These are phyloP conservation scores for Lagopus leucura DNA, from an alignment of 2,113 vertebrate genomes.

Conservation along the genomic window DNA sequence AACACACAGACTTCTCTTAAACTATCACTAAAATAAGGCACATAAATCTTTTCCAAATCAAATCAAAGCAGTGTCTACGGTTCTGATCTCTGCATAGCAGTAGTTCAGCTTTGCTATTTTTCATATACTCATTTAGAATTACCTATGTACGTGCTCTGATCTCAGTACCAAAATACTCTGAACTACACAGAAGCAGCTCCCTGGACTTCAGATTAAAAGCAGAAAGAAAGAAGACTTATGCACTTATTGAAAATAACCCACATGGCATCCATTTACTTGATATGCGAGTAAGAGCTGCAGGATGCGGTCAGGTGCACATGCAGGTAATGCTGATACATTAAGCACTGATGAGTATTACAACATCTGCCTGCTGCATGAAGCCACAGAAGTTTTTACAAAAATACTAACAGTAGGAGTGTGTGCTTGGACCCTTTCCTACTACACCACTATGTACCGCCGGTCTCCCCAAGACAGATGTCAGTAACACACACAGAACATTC, in stretches of 20 bases:
- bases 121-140: background rate
- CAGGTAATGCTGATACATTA: background rate
- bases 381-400: background rate
- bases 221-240: background rate
- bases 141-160: no score
- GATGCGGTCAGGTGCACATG: background rate
- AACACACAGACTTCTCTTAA: background rate
- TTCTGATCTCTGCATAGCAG: rapidly evolving
- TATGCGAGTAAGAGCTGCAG: background rate
- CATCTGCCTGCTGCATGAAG: background rate
- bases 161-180: background rate
- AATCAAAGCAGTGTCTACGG: background rate
- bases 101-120: background rate
- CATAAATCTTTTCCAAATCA: background rate
- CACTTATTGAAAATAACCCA: background rate
- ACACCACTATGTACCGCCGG: background rate
- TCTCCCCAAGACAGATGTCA: background rate
- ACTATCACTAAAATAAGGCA: background rate
- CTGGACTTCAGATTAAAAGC: background rate
- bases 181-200: background rate
- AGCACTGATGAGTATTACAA: background rate
- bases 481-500: background rate
- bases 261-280: background rate
- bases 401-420: background rate
- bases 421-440: background rate